Percentiles rank a stretch among this genome's conserved stretches.
phyloP scores from a whole-genome alignment of 2,113 vertebrate species.

The Oreochromis tanganicae region DNA sequence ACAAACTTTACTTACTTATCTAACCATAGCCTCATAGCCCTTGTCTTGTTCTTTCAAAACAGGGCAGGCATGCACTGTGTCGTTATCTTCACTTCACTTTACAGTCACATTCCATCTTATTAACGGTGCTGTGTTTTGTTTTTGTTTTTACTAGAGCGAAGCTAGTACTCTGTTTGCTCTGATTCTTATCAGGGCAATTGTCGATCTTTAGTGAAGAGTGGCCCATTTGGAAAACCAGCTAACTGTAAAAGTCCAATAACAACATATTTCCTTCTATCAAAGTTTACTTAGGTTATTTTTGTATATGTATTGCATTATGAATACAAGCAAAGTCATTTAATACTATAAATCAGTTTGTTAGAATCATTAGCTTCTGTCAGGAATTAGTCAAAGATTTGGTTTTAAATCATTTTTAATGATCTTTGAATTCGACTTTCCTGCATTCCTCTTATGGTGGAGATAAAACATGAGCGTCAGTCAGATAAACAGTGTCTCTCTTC shows the following conservation, averaged over 20 bases:
- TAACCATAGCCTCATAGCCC: background rate
- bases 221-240: background rate
- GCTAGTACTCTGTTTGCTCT: background rate
- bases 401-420: background rate
- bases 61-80: background rate
- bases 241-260: background rate
- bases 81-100: background rate
- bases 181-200: background rate
- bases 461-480: background rate
- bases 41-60: fast-evolving
- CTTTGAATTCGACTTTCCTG: background rate
- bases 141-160: background rate
- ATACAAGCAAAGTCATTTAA: background rate
- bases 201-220: background rate
- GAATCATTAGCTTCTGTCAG: background rate
- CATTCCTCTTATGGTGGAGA: background rate
- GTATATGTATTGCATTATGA: background rate
- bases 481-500: background rate
- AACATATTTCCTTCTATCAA: background rate
- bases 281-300: background rate
- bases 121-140: background rate
- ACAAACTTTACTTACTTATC: background rate
- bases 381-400: background rate
- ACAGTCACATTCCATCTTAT: background rate
- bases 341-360: background rate